phyloP scores from a whole-genome alignment of 2,797 vertebrate genomes.

The Chaenodraco wilsoni region DNA sequence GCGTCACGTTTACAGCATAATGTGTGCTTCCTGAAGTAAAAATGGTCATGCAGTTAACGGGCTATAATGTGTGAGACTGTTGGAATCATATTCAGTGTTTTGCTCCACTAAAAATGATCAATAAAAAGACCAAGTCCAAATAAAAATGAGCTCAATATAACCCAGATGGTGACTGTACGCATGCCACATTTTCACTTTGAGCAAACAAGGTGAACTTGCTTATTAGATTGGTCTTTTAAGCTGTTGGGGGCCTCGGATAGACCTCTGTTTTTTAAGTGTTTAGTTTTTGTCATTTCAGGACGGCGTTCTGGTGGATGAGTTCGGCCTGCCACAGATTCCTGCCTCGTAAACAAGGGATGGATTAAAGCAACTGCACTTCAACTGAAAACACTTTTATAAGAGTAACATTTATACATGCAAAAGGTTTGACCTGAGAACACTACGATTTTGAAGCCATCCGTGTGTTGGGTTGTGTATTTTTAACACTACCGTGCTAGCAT shows the following conservation, averaged over 20 bases:
- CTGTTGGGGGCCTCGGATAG: not conserved
- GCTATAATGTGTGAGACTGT: not conserved
- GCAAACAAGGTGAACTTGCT: too few species aligned
- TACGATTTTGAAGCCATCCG: conserved; percentile 52
- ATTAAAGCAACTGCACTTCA: conserved; percentile 67
- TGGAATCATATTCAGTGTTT: not conserved
- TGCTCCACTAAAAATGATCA: too few species aligned
- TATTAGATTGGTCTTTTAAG: not conserved
- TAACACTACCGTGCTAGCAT: conserved; percentile 72
- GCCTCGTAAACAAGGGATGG: conserved; percentile 86
- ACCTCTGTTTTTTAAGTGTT: not conserved
- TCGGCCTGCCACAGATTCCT: conserved; percentile 96
- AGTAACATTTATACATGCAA: conserved; percentile 81
- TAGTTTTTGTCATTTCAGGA: conserved; percentile 83
- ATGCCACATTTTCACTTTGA: too few species aligned
- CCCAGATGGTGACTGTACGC: too few species aligned
- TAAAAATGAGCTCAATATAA: too few species aligned
- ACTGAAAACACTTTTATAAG: conserved; percentile 79
- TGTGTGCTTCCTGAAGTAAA: too few species aligned
- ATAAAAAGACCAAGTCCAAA: too few species aligned
- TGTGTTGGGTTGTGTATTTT: conserved; percentile 66
- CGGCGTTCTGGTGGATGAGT: conserved; percentile 96
- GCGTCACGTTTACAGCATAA: not conserved
- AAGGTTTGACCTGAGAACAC: conserved; percentile 74
- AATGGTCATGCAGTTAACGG: not conserved